Base-by-base conservation (phyloP, 2,797 vertebrate genomes). In the Poeciliopsis gracilis region DNA sequence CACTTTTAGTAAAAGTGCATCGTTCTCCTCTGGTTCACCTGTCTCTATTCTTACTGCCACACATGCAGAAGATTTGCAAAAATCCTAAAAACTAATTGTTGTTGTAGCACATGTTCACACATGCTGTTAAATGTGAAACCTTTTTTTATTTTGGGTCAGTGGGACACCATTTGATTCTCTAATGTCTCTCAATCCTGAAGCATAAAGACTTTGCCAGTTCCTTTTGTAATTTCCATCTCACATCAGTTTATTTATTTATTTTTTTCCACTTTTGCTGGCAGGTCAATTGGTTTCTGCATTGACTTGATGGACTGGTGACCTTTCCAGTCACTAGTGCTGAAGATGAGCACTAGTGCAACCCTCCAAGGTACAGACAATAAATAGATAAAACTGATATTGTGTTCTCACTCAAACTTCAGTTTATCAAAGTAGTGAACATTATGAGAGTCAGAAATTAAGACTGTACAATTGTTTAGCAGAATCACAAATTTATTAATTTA, bases 401-500 rank as follows among this genome's bases (percentile, higher is more conserved):
- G 4, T 38, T 38, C 28, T 20, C 33, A 66, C 59, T 33, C 33
- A 63, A 18, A 5, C 15, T 16, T 28, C 15, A 28, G 59, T 33
- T 28, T 10, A 59, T 59, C 30, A 33, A 18, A 61, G 28, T 3
- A 8, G 30, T 63, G 30, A 63, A 63, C 59, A 63, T 33, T 11
- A 10, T 16, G 38, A 38, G 1, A 66, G 36, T 23, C 41, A 70
- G 11, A 45, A 70, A 69, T 43, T 46, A 46, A 75, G 3, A 74
- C 7, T 41, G 49, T 5, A 81, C 47, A 49, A 72, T 18, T 45
- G 55, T 77, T 77, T 81, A 81, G 82, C 82, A 90, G 88, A 90
- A 88, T 87, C 78, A 55, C 73, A 86, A 57, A 51, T 94, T 94
- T 94, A 94, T 95, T 94, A 81, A 80, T 85, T 87, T 73, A 86